Percentiles rank a stretch among this genome's conserved stretches.
Conservation (phyloP, 2,797 vertebrate species). For the Mormyrus hasselquistii region DNA sequence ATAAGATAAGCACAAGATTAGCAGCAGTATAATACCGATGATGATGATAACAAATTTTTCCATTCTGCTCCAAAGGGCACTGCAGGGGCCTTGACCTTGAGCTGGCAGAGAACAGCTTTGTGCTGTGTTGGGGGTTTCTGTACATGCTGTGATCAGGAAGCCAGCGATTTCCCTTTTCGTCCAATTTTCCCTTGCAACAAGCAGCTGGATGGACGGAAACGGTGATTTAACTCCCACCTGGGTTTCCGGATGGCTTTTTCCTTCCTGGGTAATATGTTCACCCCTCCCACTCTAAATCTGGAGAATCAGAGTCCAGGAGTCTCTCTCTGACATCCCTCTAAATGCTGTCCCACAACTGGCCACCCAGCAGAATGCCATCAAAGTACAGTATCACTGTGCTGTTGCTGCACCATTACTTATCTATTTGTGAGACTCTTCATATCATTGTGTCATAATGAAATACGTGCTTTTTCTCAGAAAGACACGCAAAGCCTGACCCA, state of each 20-base stretch:
- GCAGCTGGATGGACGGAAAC: background rate
- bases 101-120: background rate
- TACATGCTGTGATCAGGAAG: background rate
- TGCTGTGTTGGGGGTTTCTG: background rate
- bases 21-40: background rate
- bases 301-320: background rate
- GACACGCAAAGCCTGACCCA: background rate
- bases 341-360: background rate
- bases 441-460: background rate
- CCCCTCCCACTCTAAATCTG: background rate
- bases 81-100: background rate
- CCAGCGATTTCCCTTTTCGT: background rate
- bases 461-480: background rate
- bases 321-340: background rate
- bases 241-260: background rate
- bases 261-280: background rate
- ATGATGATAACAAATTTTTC: background rate
- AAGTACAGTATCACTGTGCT: background rate
- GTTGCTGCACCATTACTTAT: background rate
- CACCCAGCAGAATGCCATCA: background rate
- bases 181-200: constrained; percentile 1
- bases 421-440: background rate
- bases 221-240: constrained; percentile 7
- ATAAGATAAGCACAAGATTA: background rate
- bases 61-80: background rate